phyloP scores from a whole-genome alignment of 2,113 vertebrate genomes.

The Neogale vison region DNA sequence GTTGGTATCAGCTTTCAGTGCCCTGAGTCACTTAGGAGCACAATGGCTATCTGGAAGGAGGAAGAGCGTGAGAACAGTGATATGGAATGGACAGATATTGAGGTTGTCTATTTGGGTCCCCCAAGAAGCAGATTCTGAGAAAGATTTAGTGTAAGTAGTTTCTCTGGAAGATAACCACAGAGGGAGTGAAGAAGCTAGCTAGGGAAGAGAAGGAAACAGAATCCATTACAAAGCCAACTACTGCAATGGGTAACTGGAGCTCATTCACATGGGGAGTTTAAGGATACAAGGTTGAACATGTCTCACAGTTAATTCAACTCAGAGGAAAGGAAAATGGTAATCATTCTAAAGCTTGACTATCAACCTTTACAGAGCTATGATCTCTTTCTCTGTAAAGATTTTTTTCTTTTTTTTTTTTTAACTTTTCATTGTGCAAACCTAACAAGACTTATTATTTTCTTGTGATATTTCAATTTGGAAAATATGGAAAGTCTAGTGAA shows the following conservation, averaged over 20 bases:
- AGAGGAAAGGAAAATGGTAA: not conserved
- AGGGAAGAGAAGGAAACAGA: not conserved
- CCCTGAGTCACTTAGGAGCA: not conserved
- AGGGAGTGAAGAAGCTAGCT: not conserved
- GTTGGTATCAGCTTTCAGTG: accelerated
- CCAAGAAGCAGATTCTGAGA: not conserved
- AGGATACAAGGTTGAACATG: not conserved
- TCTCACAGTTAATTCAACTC: not conserved
- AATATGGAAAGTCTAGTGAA: not conserved
- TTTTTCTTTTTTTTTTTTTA: not conserved
- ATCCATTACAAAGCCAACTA: not conserved
- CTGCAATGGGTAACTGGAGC: not conserved
- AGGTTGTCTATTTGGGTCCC: not conserved
- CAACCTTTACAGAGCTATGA: not conserved
- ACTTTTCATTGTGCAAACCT: not conserved
- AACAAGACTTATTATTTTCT: not conserved
- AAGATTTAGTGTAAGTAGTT: not conserved
- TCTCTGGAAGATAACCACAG: not conserved
- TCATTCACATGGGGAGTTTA: not conserved
- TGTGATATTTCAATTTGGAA: not conserved
- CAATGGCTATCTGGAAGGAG: not conserved
- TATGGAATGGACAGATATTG: not conserved
- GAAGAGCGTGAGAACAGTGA: not conserved
- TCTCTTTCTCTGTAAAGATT: not conserved
- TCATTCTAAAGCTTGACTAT: not conserved